A percentile compares a stretch with the other conserved stretches of the same genome.
These are phyloP conservation scores for Oreocharis arfaki DNA, from an alignment of 2,113 vertebrate species.

Conservation along the genomic window DNA sequence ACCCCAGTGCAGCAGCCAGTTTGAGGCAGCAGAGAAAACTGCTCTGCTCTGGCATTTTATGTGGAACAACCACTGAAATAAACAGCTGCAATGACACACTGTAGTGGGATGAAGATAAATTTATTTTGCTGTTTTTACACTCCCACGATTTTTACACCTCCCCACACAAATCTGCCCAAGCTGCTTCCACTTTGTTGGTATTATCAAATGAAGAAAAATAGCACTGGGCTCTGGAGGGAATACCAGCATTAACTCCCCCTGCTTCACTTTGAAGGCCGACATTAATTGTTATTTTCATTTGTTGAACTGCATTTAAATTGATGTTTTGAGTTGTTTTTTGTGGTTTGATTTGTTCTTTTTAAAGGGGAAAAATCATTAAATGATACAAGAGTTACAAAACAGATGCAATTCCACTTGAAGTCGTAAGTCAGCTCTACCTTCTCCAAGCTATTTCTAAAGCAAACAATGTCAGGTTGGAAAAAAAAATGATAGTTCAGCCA, in stretches of 20 bases:
- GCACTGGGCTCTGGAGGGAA: conserved; percentile 5
- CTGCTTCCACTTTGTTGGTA: conserved; percentile 55
- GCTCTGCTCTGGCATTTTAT: not conserved
- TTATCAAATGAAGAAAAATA: conserved; percentile 47
- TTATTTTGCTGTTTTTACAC: conserved; percentile 63
- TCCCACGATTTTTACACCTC: conserved; percentile 62
- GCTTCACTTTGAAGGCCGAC: conserved; percentile 14
- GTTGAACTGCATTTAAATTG: conserved; percentile 1
- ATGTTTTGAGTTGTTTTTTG: not conserved
- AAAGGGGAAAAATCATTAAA: not conserved
- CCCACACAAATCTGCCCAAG: conserved; percentile 60
- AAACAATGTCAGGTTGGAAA: not conserved
- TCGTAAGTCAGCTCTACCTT: not conserved
- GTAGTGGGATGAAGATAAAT: conserved; percentile 60
- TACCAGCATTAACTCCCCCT: not conserved
- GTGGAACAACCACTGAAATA: conserved; percentile 42
- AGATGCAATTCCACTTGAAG: not conserved
- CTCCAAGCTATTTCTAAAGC: not conserved
- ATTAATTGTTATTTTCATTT: conserved; percentile 39
- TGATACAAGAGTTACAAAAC: not conserved
- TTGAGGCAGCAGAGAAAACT: not conserved
- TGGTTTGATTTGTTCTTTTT: not conserved
- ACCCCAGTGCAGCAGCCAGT: not conserved
- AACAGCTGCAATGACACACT: conserved; percentile 64
- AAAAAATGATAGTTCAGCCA: not conserved